Conservation (phyloP, 2,888 invertebrate genomes). For the Taphrorychus bicolor region DNA sequence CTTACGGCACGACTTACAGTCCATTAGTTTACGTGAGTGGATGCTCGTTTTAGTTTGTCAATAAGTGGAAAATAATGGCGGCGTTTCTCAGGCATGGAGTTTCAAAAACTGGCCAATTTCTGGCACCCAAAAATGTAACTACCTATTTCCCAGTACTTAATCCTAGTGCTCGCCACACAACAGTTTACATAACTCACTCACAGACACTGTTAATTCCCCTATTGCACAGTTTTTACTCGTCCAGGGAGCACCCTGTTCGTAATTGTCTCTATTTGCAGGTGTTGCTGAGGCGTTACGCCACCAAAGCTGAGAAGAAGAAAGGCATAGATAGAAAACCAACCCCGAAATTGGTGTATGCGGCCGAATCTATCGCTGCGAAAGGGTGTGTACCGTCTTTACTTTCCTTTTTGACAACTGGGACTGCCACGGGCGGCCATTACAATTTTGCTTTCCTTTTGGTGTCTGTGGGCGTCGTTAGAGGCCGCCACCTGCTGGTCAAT, state of each 20-base stretch:
- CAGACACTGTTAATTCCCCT: neutral
- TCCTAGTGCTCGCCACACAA: slow-evolving; percentile 22
- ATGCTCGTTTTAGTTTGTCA: slow-evolving; percentile 45
- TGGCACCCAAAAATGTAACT: slow-evolving; percentile 59
- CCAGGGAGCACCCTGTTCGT: neutral
- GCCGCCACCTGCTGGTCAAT: slow-evolving; percentile 57
- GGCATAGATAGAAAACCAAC: slow-evolving; percentile 58
- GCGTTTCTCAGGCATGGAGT: slow-evolving; percentile 66
- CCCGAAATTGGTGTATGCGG: slow-evolving; percentile 63
- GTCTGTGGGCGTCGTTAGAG: slow-evolving; percentile 45
- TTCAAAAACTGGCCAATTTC: slow-evolving; percentile 56
- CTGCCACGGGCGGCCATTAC: slow-evolving; percentile 53
- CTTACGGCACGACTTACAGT: slow-evolving; percentile 31
- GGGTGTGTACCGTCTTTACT: slow-evolving; percentile 65
- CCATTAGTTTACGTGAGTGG: slow-evolving; percentile 44
- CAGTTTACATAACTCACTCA: neutral
- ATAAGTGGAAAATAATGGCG: slow-evolving; percentile 64
- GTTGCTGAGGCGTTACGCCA: slow-evolving; percentile 54
- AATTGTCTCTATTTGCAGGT: slow-evolving; percentile 45
- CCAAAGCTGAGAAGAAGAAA: slow-evolving; percentile 58
- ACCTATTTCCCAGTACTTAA: slow-evolving; percentile 44
- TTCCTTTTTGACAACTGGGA: slow-evolving; percentile 45
- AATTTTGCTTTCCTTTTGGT: slow-evolving; percentile 50
- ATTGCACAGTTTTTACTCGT: neutral
- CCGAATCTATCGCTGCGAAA: slow-evolving; percentile 72